phyloP scores from a whole-genome alignment of 2,888 invertebrate species.

The Spodoptera exigua region DNA sequence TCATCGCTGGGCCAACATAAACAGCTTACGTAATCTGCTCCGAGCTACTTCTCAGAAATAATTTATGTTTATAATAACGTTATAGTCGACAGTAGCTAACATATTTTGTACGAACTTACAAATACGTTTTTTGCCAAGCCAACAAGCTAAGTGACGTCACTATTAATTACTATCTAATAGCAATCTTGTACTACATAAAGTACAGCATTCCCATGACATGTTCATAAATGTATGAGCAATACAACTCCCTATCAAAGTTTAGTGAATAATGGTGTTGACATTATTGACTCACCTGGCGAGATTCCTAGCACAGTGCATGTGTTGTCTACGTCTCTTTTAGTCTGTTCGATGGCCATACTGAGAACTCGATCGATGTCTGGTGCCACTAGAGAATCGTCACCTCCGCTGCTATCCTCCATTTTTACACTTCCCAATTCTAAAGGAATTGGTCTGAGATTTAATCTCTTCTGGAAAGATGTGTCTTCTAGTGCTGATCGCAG shows the following conservation, averaged over 20 bases:
- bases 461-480: slow-evolving; percentile 95
- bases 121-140: slow-evolving; percentile 70
- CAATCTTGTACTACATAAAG: slow-evolving; percentile 59
- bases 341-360: slow-evolving; percentile 95
- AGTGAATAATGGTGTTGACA: slow-evolving; percentile 54
- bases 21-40: slow-evolving; percentile 81
- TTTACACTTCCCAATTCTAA: slow-evolving; percentile 90
- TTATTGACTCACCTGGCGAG: slow-evolving; percentile 93
- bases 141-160: slow-evolving; percentile 77
- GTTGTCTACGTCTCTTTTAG: slow-evolving; percentile 95
- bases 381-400: slow-evolving; percentile 89
- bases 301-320: slow-evolving; percentile 96
- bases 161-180: slow-evolving; percentile 65
- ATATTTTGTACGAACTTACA: slow-evolving; percentile 72
- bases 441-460: slow-evolving; percentile 94
- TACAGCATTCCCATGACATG: slow-evolving; percentile 68
- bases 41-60: slow-evolving; percentile 76
- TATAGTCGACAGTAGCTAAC: slow-evolving; percentile 71
- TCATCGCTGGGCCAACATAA: slow-evolving; percentile 67
- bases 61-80: slow-evolving; percentile 76
- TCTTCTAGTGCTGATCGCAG: slow-evolving; percentile 95
- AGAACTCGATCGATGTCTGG: slow-evolving; percentile 95
- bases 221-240: slow-evolving; percentile 53
- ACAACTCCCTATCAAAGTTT: slow-evolving; percentile 38
- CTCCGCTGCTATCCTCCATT: slow-evolving; percentile 92